A percentile compares a stretch with the other conserved stretches of the same genome.
These are phyloP conservation scores for Pomacea canaliculata DNA, from an alignment of 2,888 invertebrate genomes.

Conservation along the genomic window DNA sequence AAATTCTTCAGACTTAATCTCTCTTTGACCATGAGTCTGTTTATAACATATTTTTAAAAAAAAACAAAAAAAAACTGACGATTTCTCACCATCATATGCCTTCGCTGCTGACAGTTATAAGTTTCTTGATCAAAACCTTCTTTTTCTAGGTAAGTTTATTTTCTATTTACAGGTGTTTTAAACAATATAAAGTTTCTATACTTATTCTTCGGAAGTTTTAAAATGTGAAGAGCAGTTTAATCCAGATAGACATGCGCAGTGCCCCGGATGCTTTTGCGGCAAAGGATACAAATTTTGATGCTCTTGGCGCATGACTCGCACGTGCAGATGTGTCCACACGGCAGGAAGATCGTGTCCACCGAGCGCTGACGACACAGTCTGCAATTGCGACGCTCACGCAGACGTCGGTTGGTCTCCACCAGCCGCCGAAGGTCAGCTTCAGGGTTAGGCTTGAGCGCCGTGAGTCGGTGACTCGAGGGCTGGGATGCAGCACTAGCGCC, in stretches of 20 bases:
- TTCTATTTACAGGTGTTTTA: no score
- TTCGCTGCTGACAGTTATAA: no score
- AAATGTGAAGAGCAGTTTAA: not conserved
- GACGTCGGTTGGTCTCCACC: slow-evolving; percentile 10
- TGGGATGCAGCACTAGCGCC: no score
- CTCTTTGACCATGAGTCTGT: no score
- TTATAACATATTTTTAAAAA: no score
- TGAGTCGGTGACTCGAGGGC: not conserved
- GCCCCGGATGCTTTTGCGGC: not conserved
- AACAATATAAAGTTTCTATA: no score
- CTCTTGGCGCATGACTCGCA: slow-evolving; percentile 9
- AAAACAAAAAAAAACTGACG: no score
- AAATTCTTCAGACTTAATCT: no score
- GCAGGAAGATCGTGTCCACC: slow-evolving; percentile 20
- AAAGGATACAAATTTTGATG: not conserved
- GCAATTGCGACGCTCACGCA: slow-evolving; percentile 3
- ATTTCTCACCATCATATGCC: no score
- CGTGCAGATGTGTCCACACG: slow-evolving; percentile 23
- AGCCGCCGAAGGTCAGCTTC: not conserved
- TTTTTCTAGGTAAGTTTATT: no score
- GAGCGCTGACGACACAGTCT: not conserved
- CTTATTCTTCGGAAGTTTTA: no score
- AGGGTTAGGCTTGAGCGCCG: not conserved
- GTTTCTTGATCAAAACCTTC: no score
- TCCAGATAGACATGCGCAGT: slow-evolving; percentile 14